Evolutionary conservation across 2,797 vertebrate species (phyloP).

Genomic region (Ibycter americanus): DNA sequence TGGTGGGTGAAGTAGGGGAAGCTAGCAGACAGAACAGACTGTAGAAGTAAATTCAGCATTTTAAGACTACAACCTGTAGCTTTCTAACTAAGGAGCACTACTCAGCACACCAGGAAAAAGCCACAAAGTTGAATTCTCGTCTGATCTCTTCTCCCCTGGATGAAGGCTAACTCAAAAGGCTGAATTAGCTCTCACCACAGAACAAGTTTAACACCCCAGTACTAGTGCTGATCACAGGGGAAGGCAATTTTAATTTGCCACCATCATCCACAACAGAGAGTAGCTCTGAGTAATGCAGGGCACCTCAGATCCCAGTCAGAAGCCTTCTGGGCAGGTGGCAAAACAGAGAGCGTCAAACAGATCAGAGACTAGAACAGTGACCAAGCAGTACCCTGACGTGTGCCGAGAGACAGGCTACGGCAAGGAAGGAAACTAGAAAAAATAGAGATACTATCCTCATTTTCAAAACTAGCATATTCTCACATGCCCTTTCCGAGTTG

Average conservation of each 20-base stretch:
- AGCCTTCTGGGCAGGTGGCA: neutral
- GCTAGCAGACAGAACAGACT: neutral
- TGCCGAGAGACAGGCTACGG: neutral
- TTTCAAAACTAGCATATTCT: neutral
- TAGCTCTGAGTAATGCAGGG: neutral
- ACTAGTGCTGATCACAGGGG: neutral
- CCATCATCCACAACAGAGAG: neutral
- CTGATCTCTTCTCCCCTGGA: neutral
- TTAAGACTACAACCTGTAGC: neutral
- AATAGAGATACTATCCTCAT: neutral
- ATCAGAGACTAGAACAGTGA: neutral
- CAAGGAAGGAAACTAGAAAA: neutral
- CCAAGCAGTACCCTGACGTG: accelerated
- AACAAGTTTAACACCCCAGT: neutral
- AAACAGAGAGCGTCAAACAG: neutral
- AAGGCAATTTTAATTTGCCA: neutral
- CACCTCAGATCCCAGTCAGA: neutral
- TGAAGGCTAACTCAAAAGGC: neutral
- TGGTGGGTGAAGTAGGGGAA: neutral
- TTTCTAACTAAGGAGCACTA: neutral
- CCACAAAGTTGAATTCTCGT: neutral
- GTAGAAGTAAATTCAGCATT: neutral
- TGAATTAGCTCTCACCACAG: neutral
- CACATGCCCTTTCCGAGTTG: neutral
- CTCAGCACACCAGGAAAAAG: neutral